Conservation (phyloP, 1,140 invertebrate species). For the Drosophila mojavensis region DNA sequence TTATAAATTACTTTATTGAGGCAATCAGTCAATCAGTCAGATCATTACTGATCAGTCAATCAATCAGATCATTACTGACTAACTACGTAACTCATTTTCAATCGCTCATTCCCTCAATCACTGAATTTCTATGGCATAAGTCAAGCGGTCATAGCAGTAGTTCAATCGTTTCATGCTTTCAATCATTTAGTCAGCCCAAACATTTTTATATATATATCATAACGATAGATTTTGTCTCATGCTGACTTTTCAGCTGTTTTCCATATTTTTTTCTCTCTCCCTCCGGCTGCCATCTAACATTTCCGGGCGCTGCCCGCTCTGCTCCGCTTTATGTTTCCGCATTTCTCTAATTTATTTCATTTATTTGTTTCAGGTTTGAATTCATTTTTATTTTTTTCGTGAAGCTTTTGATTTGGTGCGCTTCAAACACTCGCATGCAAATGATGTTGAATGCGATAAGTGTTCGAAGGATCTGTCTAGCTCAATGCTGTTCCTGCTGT, state of each 20-base stretch:
- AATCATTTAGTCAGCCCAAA: too few species aligned
- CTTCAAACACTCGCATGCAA: constrained; percentile 67
- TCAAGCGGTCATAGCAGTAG: too few species aligned
- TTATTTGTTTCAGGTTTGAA: constrained; percentile 66
- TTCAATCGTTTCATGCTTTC: too few species aligned
- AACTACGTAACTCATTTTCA: too few species aligned
- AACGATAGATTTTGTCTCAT: neutral
- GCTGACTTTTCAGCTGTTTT: neutral
- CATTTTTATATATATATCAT: too few species aligned
- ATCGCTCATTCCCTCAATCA: too few species aligned
- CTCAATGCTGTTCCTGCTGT: neutral
- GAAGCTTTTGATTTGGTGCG: constrained; percentile 42
- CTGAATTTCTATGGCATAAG: too few species aligned
- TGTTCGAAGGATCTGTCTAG: constrained; percentile 70
- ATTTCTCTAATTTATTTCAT: constrained; percentile 82
- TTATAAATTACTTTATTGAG: too few species aligned
- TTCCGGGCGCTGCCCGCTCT: constrained; percentile 15
- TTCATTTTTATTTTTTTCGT: neutral
- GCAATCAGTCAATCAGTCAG: too few species aligned
- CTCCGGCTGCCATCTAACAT: constrained; percentile 40
- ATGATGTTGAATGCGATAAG: constrained; percentile 81
- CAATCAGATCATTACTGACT: too few species aligned
- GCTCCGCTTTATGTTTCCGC: constrained; percentile 30
- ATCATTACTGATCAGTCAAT: too few species aligned
- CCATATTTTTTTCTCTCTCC: constrained; percentile 7